Conservation (phyloP, 2,797 vertebrate genomes). For the Stomatorhinus walkeri region DNA sequence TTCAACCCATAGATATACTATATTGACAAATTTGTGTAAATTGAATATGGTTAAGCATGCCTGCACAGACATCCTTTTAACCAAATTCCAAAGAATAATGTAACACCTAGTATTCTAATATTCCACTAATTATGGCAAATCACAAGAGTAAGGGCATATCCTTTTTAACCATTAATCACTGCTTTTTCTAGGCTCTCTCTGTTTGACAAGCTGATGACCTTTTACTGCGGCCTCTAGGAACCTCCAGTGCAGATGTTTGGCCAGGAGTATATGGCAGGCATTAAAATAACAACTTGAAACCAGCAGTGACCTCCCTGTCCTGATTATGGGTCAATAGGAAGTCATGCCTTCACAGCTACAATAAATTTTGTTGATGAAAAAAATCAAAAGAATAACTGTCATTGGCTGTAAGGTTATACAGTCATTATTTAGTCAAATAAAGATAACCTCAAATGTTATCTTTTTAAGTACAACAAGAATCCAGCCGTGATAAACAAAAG, state of each 20-base stretch:
- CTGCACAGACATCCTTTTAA: background rate
- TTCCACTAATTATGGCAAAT: background rate
- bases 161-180: background rate
- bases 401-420: background rate
- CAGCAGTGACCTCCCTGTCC: background rate
- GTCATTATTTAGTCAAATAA: constrained; percentile 16
- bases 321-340: constrained; percentile 7
- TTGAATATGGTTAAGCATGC: background rate
- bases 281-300: background rate
- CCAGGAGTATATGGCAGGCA: background rate
- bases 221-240: background rate
- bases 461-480: constrained; percentile 4
- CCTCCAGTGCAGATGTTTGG: background rate
- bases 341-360: constrained; percentile 16
- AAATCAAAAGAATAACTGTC: background rate
- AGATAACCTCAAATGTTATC: background rate
- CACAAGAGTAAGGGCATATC: background rate
- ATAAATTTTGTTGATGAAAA: constrained; percentile 19
- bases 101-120: background rate
- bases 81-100: constrained; percentile 17
- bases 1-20: background rate
- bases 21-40: background rate
- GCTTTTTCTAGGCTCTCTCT: background rate
- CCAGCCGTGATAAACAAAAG: background rate
- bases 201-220: background rate